These are phyloP conservation scores for Hephaestus fuliginosus DNA, from an alignment of 2,797 vertebrate genomes.

Conservation along the genomic window DNA sequence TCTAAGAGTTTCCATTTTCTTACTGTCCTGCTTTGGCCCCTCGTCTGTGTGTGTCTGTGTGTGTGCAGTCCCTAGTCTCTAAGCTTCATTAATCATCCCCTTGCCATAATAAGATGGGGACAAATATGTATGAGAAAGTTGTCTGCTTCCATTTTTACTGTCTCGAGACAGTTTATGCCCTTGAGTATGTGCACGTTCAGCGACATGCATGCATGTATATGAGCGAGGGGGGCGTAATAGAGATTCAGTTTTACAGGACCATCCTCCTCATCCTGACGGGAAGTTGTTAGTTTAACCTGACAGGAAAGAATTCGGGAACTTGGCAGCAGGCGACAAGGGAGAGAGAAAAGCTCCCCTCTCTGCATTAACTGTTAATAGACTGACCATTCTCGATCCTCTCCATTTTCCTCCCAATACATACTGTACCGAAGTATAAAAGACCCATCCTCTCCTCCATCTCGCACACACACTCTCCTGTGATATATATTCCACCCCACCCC, in stretches of 20 bases:
- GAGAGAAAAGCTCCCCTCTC: slow-evolving; percentile 75
- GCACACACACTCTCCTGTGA: slow-evolving; percentile 40
- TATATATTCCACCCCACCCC: slow-evolving; percentile 31
- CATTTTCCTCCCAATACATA: slow-evolving; percentile 38
- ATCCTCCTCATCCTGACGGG: slow-evolving; percentile 88
- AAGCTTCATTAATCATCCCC: slow-evolving; percentile 67
- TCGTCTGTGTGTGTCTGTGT: neutral
- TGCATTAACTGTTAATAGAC: slow-evolving; percentile 85
- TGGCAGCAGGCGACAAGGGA: slow-evolving; percentile 83
- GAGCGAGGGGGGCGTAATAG: slow-evolving; percentile 43
- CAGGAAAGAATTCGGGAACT: slow-evolving; percentile 92
- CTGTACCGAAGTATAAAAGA: slow-evolving; percentile 34
- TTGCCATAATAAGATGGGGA: slow-evolving; percentile 61
- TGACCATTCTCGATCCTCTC: slow-evolving; percentile 64
- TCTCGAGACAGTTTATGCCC: slow-evolving; percentile 12
- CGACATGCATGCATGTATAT: slow-evolving; percentile 52
- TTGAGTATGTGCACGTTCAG: slow-evolving; percentile 45
- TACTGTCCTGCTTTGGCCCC: slow-evolving; percentile 57
- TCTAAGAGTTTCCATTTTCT: slow-evolving; percentile 82
- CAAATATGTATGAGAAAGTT: slow-evolving; percentile 66
- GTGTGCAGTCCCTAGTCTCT: slow-evolving; percentile 18
- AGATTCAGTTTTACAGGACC: slow-evolving; percentile 83
- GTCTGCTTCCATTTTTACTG: slow-evolving; percentile 45
- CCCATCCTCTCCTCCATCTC: slow-evolving; percentile 25
- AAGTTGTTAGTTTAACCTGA: slow-evolving; percentile 96